Evolutionary conservation across 2,113 vertebrate species (phyloP), one percentile per base, ranked within the genome.

Genomic region (Cyanistes caeruleus): DNA sequence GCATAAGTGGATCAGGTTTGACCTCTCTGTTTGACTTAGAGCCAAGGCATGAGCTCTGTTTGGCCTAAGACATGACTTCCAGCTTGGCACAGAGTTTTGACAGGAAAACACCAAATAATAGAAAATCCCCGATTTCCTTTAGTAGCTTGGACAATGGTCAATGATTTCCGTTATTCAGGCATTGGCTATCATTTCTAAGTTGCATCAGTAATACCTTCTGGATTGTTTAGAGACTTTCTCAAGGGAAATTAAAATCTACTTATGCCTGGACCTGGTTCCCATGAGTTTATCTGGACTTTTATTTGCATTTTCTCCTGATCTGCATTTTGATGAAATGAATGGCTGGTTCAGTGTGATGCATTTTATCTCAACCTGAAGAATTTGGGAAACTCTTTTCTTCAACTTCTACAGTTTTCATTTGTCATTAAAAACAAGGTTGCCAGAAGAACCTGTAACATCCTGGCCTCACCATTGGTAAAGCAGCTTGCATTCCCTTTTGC

Each of bases 11-110:
- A 89, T 93, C 76, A 72, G 65, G 44, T 90, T 35, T 95, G 92
- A 96, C 88, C 58, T 90, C 79, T 48, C 8, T 68, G 52, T 88
- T 83, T 80, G 79, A 84, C 76, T 92, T 93, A 49, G 22, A 72
- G 82, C 68, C 75, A 14, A 75, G 73, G 41, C 14, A 0, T 75
- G 51, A 88, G 15, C 43, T 90, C 41, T 84, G 18, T 78, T 86
- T 95, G 92, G 52, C 88, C 79, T 87, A 56, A 89, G 41, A 44
- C 27, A 8, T 14, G 53, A 56, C 60, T 86, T 93, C 70, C 56
- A 94, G 70, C 51, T 73, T 80, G 75, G 92, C 48, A 8, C 60
- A 0, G 3, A 52, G 56, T 67, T 90, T 81, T 79, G 46, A 73
- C 48, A 87, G 72, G 75, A 88, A 80, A 85, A 55, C 20, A 31